Evolutionary conservation across 2,113 vertebrate genomes (phyloP).

Genomic region (Pan troglodytes): DNA sequence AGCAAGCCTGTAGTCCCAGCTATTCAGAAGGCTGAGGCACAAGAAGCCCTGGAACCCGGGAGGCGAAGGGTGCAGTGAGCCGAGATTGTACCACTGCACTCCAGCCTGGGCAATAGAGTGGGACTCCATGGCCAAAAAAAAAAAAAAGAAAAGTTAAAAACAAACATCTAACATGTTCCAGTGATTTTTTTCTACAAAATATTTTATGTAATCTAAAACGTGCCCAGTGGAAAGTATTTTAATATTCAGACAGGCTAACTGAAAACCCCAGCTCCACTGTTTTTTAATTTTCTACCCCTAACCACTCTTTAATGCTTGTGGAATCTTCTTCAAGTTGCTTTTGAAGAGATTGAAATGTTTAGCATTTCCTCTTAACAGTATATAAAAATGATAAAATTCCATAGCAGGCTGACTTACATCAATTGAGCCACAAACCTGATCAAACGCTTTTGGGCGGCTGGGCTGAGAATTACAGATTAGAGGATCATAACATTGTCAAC

Average conservation of each 20-base stretch:
- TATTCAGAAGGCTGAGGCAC: no score
- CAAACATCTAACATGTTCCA: neutral
- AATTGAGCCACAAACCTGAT: neutral
- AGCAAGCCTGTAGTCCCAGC: no score
- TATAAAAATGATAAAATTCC: neutral
- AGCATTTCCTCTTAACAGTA: neutral
- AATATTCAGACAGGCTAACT: neutral
- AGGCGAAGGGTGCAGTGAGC: no score
- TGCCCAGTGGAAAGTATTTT: neutral
- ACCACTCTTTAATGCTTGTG: neutral
- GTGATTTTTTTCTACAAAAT: neutral
- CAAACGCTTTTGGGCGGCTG: neutral
- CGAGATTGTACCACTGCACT: no score
- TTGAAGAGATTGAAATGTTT: conserved; percentile 26
- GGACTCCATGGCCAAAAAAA: neutral
- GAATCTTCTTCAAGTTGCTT: neutral
- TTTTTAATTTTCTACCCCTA: conserved; percentile 4
- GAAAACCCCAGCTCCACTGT: neutral
- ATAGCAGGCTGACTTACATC: neutral
- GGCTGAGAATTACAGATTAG: conserved; percentile 3
- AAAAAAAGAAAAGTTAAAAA: neutral
- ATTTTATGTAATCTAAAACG: neutral
- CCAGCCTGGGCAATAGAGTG: no score
- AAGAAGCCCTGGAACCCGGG: no score
- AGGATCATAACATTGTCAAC: neutral